Percentiles rank a stretch among this genome's conserved stretches.
phyloP scores from a whole-genome alignment of 2,797 vertebrate genomes.

The Podarcis siculus region DNA sequence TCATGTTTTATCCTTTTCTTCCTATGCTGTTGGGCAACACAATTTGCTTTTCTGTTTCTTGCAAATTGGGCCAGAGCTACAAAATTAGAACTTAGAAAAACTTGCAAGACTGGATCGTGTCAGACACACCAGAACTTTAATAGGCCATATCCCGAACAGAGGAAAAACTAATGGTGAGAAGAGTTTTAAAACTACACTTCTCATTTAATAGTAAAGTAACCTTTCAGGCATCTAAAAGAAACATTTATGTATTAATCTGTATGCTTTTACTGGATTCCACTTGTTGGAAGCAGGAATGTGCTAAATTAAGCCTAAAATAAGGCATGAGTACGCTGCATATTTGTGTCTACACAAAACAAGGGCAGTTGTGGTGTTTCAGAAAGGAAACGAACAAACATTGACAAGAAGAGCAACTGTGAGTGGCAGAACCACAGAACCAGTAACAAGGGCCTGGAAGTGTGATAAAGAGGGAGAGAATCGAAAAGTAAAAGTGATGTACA shows the following conservation, averaged over 20 bases:
- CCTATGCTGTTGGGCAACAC: not conserved
- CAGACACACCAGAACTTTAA: not conserved
- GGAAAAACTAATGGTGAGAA: not conserved
- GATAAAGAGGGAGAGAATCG: not conserved
- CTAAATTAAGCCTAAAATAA: conserved; percentile 40
- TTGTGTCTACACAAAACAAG: conserved; percentile 38
- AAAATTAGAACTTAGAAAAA: not conserved
- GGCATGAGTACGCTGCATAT: conserved; percentile 21
- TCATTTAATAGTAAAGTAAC: not conserved
- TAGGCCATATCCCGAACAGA: not conserved
- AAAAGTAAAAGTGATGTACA: no score
- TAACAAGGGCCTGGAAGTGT: conserved; percentile 1
- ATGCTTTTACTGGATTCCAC: conserved; percentile 2
- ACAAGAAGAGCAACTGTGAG: conserved; percentile 30
- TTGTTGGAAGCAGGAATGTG: conserved; percentile 35
- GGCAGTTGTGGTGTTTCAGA: conserved; percentile 34
- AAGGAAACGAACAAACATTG: conserved; percentile 42
- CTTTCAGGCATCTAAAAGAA: not conserved
- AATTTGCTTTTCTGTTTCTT: not conserved
- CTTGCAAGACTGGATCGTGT: not conserved
- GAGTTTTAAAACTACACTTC: not conserved
- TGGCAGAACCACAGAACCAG: conserved; percentile 26
- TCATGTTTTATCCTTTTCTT: not conserved
- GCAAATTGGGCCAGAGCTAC: not conserved
- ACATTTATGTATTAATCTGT: not conserved